Evolutionary conservation across 2,888 invertebrate species (phyloP), one percentile per base, ranked within the genome.

Genomic region (Xanthia togata): DNA sequence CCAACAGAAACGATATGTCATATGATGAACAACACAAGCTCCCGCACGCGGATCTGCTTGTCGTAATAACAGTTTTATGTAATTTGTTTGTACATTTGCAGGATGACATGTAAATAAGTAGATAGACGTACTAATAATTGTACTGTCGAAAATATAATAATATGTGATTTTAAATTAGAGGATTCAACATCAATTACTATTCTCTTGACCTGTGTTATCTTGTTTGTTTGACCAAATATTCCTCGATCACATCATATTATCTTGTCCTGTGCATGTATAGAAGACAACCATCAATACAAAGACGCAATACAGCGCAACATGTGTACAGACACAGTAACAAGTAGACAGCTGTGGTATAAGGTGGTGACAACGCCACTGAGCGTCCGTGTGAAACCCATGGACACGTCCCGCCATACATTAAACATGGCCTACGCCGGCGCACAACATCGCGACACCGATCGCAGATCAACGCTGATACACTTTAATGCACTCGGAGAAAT

Each of bases 341-440:
- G 26, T 50, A 57, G 20, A 23, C 38, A 1, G 4, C 23, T 60
- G 50, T 14, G 4, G 11, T 50, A 20, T 9, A n/a, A n/a, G 20
- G 62, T 62, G 78, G 70, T 73, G 72, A 74, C 71, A 63, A 50
- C 35, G 35, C 63, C 76, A 50, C 12, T 14, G 73, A 70, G 67
- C 72, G 64, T 38, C 73, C 87, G 78, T 86, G 84, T 81, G 85
- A 84, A 84, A 65, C 73, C 74, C 68, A 70, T 62, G 74, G 70
- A 74, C 76, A 62, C 72, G 70, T 73, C 82, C 62, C 68, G 47
- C 67, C 67, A 85, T 85, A 79, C 87, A 87, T 82, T 71, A 85
- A 57, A 82, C 87, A 84, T 84, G 75, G 44, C 57, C 71, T 67
- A 74, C 73, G 71, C 78, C 26, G 4, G 82, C 74, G 78, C 78